These are phyloP conservation scores for Araneus ventricosus DNA, from an alignment of 1,140 invertebrate genomes.

Conservation along the genomic window DNA sequence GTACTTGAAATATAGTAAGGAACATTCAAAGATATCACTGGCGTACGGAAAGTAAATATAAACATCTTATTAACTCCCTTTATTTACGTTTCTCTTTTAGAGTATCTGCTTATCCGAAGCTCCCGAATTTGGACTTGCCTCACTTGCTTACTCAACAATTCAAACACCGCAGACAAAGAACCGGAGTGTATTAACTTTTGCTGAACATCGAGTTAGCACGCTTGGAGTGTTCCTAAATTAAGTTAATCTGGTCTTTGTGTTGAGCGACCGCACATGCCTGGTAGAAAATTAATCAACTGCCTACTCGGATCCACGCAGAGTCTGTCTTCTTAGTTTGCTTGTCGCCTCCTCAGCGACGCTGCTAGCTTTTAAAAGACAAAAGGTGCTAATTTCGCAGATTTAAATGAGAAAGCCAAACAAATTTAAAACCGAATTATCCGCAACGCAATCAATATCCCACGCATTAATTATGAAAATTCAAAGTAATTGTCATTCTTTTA, in stretches of 20 bases:
- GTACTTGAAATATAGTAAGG: too few species aligned
- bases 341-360: not conserved
- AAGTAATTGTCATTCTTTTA: slow-evolving; percentile 69
- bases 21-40: too few species aligned
- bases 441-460: slow-evolving; percentile 25
- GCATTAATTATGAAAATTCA: slow-evolving; percentile 53
- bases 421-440: slow-evolving; percentile 65
- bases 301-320: not conserved
- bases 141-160: not conserved
- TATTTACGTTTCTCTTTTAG: not conserved
- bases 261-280: not conserved
- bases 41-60: too few species aligned
- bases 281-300: not conserved
- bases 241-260: slow-evolving; percentile 16
- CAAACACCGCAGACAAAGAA: not conserved
- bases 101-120: not conserved
- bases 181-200: not conserved
- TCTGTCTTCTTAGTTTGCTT: not conserved
- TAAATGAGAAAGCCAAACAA: slow-evolving; percentile 43
- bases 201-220: slow-evolving; percentile 14
- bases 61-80: too few species aligned
- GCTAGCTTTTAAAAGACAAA: not conserved
- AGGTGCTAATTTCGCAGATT: not conserved
- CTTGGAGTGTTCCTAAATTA: slow-evolving; percentile 2
- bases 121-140: not conserved